phyloP scores from a whole-genome alignment of 2,113 vertebrate genomes.

The Anhinga anhinga region DNA sequence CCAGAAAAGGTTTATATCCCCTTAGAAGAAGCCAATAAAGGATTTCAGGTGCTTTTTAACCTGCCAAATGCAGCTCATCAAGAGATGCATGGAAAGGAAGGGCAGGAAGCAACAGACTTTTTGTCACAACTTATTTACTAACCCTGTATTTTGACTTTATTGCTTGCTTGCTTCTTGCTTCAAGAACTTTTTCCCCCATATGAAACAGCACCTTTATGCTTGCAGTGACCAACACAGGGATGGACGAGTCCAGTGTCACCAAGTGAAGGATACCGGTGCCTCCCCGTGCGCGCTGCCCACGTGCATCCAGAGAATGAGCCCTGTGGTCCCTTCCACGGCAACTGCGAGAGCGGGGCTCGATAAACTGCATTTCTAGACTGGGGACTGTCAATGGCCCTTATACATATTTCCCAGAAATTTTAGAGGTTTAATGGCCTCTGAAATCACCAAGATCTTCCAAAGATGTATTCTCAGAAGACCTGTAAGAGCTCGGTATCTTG shows the following conservation, averaged over 20 bases:
- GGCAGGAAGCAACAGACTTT: conserved; percentile 26
- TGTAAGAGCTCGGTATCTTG: background rate
- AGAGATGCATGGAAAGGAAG: conserved; percentile 3
- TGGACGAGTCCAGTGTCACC: background rate
- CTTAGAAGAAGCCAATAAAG: conserved; percentile 52
- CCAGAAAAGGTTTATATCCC: conserved; percentile 48
- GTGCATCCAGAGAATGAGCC: background rate
- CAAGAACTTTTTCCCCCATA: background rate
- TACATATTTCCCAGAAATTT: background rate
- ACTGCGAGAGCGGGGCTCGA: background rate
- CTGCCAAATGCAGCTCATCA: conserved; percentile 55
- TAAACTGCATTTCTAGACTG: background rate
- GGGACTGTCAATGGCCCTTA: background rate
- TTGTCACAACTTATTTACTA: conserved; percentile 26
- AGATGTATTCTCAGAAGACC: background rate
- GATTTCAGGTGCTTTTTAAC: conserved; percentile 55
- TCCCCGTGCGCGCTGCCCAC: background rate
- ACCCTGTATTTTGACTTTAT: background rate
- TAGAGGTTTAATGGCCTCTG: background rate
- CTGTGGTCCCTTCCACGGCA: accelerated
- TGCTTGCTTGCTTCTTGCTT: background rate
- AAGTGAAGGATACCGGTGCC: background rate
- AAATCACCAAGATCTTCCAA: conserved; percentile 3
- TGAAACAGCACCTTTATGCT: background rate
- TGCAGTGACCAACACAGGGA: background rate